Conservation (phyloP, 2,797 vertebrate genomes). For the Champsocephalus gunnari region DNA sequence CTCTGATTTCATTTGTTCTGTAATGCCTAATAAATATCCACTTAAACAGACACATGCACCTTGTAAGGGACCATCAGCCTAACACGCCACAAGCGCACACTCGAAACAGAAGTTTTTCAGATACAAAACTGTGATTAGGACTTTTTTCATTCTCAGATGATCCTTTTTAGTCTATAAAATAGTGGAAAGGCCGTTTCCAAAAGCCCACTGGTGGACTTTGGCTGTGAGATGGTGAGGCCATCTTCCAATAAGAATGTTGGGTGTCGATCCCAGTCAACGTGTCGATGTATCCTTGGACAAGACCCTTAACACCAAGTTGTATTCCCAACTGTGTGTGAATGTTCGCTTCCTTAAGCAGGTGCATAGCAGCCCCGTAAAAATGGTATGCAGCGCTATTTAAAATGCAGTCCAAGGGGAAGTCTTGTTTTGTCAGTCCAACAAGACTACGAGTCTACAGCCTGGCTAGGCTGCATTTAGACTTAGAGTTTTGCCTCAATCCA, state of each 20-base stretch:
- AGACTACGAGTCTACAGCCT: background rate
- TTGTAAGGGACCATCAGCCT: constrained; percentile 13
- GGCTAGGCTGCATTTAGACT: no score
- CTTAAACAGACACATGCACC: constrained; percentile 23
- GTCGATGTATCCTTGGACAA: no score
- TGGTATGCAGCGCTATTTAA: no score
- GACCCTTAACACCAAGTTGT: no score
- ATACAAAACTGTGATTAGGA: background rate
- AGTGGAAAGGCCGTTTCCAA: background rate
- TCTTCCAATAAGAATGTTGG: no score
- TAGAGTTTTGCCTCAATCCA: background rate
- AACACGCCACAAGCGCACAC: background rate
- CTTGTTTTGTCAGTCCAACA: background rate
- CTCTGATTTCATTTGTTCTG: constrained; percentile 70
- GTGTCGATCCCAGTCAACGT: no score
- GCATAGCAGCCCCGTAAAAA: no score
- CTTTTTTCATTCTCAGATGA: background rate
- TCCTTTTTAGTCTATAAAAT: background rate
- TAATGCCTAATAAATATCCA: constrained; percentile 59
- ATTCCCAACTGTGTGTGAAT: no score
- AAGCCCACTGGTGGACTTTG: no score
- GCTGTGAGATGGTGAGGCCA: no score
- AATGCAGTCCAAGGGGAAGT: background rate
- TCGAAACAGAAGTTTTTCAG: background rate
- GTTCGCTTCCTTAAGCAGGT: no score